Conservation (phyloP, 2,888 invertebrate species). For the Parasteatoda lunata region DNA sequence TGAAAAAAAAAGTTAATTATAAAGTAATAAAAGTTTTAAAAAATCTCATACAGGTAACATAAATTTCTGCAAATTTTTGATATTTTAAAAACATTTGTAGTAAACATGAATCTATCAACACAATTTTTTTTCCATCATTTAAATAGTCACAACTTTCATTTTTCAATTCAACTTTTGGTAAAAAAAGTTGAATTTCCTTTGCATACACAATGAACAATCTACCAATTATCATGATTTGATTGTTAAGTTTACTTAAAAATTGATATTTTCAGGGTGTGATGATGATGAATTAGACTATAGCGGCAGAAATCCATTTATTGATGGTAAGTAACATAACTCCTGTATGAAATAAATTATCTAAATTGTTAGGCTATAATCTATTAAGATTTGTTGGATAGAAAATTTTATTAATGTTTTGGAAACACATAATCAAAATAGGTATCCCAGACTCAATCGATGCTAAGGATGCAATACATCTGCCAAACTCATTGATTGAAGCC, state of each 20-base stretch:
- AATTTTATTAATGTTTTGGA: not conserved
- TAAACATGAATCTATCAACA: too few relatives aligned
- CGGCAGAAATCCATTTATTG: slow-evolving; percentile 27
- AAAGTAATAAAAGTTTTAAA: too few relatives aligned
- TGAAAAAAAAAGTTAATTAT: too few relatives aligned
- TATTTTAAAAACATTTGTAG: too few relatives aligned
- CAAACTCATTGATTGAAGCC: not conserved
- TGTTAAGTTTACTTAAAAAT: not conserved
- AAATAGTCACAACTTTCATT: too few relatives aligned
- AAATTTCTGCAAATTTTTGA: too few relatives aligned
- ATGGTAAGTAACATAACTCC: slow-evolving; percentile 7
- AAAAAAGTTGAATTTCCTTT: too few relatives aligned
- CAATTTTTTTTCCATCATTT: too few relatives aligned
- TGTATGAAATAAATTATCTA: not conserved
- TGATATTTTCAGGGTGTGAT: slow-evolving; percentile 21
- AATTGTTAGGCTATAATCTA: not conserved
- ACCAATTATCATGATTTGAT: not conserved
- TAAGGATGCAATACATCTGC: not conserved
- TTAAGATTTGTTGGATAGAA: not conserved
- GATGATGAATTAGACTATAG: slow-evolving; percentile 26
- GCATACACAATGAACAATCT: too few relatives aligned
- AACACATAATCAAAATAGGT: not conserved
- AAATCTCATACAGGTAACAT: too few relatives aligned
- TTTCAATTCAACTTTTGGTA: too few relatives aligned
- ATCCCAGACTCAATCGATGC: not conserved